Evolutionary conservation across 2,113 vertebrate species (phyloP).

Genomic region (Perccottus glenii): DNA sequence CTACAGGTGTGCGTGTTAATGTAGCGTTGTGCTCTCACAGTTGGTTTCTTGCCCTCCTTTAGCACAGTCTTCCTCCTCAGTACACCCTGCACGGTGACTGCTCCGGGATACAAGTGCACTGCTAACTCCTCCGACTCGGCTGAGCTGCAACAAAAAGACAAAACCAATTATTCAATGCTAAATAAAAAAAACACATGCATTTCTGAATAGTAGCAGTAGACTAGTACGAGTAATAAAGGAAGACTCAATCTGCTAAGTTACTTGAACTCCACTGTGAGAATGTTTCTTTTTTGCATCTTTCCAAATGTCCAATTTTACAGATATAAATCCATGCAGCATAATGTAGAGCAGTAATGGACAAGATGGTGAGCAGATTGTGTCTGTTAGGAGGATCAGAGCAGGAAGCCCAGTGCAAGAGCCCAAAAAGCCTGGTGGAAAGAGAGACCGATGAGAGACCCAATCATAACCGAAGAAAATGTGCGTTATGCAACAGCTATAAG

Average conservation of each 20-base stretch:
- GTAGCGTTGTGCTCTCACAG: constrained; percentile 79
- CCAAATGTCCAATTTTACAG: constrained; percentile 27
- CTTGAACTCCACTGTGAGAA: background rate
- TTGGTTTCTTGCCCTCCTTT: constrained; percentile 99
- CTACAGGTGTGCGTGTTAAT: background rate
- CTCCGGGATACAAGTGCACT: constrained; percentile 94
- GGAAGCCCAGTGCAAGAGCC: constrained; percentile 49
- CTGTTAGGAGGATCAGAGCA: constrained; percentile 59
- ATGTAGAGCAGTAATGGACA: constrained; percentile 12
- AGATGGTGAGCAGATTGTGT: constrained; percentile 64
- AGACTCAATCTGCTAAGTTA: constrained; percentile 50
- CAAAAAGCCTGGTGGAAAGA: constrained; percentile 40
- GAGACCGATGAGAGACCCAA: constrained; percentile 15
- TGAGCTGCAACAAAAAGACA: constrained; percentile 83
- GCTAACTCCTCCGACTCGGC: constrained; percentile 95
- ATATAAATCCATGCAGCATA: constrained; percentile 32
- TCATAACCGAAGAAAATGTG: constrained; percentile 17
- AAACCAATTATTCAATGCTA: constrained; percentile 28
- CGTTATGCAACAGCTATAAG: constrained; percentile 31
- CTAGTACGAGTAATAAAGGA: constrained; percentile 15
- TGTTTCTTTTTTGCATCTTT: background rate
- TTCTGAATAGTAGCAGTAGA: background rate
- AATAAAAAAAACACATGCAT: background rate
- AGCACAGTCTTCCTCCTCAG: constrained; percentile 94
- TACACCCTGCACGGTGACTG: constrained; percentile 95